Base-by-base conservation (phyloP, 2,113 vertebrate genomes). In the Xiphophorus couchianus region DNA sequence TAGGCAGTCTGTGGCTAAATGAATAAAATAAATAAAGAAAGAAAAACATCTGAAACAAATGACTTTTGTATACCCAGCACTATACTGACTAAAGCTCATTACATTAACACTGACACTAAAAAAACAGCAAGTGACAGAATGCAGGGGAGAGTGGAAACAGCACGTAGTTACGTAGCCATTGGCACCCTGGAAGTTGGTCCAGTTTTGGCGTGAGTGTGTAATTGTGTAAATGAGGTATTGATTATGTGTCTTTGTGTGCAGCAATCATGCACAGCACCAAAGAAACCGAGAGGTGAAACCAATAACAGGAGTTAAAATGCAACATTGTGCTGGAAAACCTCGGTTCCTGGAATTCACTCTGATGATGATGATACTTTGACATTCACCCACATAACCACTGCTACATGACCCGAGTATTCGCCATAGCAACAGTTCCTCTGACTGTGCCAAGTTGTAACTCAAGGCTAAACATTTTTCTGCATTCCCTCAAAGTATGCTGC, bases 51-150 rank as follows among this genome's bases (percentile, higher is more conserved):
- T 48, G 71, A 51, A 67, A 86, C 82, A 81, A 37, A 69, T 73
- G 39, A 69, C 51, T 87, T 88, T 94, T 89, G 89, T 62, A 81
- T 86, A 80, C 11, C 42, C 0, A 48, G 51, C 25, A 35, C 78
- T 66, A 81, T 80, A 86, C 84, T 37, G 76, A 83, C 42, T 69
- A 73, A 84, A 79, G 69, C 71, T 79, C 22, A 51, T 68, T 73
- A 74, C 71, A 66, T 84, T 86, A 81, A 8, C 33, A 65, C 15
- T 31, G 39, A 25, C 9, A 42, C 61, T 78, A 13, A 74, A 73
- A 66, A 83, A 66, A 80, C 44, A 6, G 69, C 72, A n/a, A 62
- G 81, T 37, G 69, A 63, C 14, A 51, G 51, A 77, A 66, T 37
- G 29, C 58, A 68, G 14, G 62, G 33, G 51, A 42, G 44, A 37